Evolutionary conservation across 2,888 invertebrate genomes (phyloP), one percentile per base, ranked within the genome.

Genomic region (Hyppa rectilinea): DNA sequence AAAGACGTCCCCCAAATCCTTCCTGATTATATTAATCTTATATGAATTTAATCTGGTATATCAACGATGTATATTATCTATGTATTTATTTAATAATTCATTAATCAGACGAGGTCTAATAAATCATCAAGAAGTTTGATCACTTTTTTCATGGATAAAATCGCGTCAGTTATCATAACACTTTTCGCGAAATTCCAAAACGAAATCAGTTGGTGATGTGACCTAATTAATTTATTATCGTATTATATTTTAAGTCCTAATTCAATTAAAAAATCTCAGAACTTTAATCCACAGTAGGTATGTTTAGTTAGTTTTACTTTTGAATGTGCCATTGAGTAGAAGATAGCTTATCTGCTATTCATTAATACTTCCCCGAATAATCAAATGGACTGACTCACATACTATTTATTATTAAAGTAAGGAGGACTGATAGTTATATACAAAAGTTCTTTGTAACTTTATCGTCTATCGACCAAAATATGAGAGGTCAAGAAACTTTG

Each of bases 321-420:
- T n/a, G n/a, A 65, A 34, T 36, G n/a, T 36, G 36, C 4, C 36
- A 62, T 58, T 34, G 17, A 66, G 29, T 52, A 10, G 26, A n/a
- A 29, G 60, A 77, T 78, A 67, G 23, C 55, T 66, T 72, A 77
- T 77, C 72, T 45, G 34, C 47, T 47, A 23, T 49, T 59, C 2
- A 72, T 59, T 43, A 58, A 29, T 50, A 26, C 12, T 77, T 72
- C 34, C 49, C 14, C n/a, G 63, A 78, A 64, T 66, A 50, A 40
- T 59, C 5, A 31, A 47, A 23, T 55, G 26, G 20, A 7, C 10
- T 70, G 58, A 67, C 45, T 77, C 49, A 64, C 12, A 10, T 23
- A 7, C 12, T 49, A 31, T 29, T 61, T 45, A 49, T n/a, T 26
- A 34, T 1, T 20, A 36, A 5, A 2, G 29, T 20, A 36, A 5